phyloP scores from a whole-genome alignment of 2,888 invertebrate species.

The Villa cingulata region DNA sequence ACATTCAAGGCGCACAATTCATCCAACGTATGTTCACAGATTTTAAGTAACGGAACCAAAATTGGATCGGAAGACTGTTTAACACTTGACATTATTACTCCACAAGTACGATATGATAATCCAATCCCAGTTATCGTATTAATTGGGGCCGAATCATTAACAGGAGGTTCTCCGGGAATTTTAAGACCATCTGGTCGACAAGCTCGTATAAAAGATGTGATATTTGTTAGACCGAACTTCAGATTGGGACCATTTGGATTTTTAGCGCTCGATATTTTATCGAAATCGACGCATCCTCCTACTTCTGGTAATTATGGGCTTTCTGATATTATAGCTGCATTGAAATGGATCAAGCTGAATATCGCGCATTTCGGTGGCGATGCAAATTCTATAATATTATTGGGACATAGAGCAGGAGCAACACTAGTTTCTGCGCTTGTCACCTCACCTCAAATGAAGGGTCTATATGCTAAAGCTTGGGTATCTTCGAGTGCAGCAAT shows the following conservation, averaged over 20 bases:
- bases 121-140: slow-evolving; percentile 72
- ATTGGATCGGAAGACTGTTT: slow-evolving; percentile 71
- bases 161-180: slow-evolving; percentile 59
- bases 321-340: slow-evolving; percentile 60
- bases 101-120: slow-evolving; percentile 62
- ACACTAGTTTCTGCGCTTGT: slow-evolving; percentile 64
- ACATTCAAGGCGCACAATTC: slow-evolving; percentile 54
- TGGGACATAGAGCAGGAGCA: slow-evolving; percentile 77
- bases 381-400: slow-evolving; percentile 58
- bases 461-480: slow-evolving; percentile 65
- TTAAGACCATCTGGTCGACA: slow-evolving; percentile 61
- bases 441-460: slow-evolving; percentile 44
- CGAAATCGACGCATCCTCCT: slow-evolving; percentile 53
- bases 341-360: slow-evolving; percentile 70
- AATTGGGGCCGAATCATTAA: slow-evolving; percentile 65
- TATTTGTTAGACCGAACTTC: slow-evolving; percentile 79
- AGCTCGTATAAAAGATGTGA: slow-evolving; percentile 62
- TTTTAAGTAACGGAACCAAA: slow-evolving; percentile 49
- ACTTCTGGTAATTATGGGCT: slow-evolving; percentile 78
- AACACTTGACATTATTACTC: slow-evolving; percentile 69
- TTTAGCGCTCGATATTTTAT: slow-evolving; percentile 56
- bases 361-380: slow-evolving; percentile 77
- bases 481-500: slow-evolving; percentile 63
- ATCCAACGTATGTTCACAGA: slow-evolving; percentile 55
- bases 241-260: slow-evolving; percentile 69